A percentile compares a stretch with the other conserved stretches of the same genome.
phyloP scores from a whole-genome alignment of 2,888 invertebrate genomes.

The Tiliacea citrago region DNA sequence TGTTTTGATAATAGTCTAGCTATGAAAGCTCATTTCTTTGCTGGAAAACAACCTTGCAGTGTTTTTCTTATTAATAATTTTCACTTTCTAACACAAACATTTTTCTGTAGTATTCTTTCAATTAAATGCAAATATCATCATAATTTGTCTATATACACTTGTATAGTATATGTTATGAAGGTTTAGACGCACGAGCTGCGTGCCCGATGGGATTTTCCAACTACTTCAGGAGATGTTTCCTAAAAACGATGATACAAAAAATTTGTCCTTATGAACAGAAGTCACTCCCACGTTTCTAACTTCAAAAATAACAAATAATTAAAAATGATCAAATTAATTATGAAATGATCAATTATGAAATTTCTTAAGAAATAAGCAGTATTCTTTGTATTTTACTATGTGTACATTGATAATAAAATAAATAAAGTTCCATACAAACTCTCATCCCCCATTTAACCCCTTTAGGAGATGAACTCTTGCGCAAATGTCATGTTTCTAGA shows the following conservation, averaged over 20 bases:
- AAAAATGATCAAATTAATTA: too few species aligned
- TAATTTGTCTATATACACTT: not conserved
- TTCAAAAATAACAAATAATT: not conserved
- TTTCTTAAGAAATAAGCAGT: too few species aligned
- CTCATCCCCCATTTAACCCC: too few species aligned
- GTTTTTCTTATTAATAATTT: slow-evolving; percentile 4
- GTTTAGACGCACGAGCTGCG: not conserved
- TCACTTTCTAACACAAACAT: not conserved
- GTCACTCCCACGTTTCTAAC: not conserved
- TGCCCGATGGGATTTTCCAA: not conserved
- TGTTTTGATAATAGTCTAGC: slow-evolving; percentile 46
- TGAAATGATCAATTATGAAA: too few species aligned
- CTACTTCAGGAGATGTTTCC: not conserved
- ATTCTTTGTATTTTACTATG: too few species aligned
- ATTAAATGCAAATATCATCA: not conserved
- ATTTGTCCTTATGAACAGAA: not conserved
- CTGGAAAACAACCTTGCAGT: not conserved
- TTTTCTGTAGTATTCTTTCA: not conserved
- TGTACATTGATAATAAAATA: too few species aligned
- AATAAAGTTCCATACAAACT: too few species aligned
- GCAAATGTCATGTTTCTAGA: not conserved
- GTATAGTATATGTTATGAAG: not conserved
- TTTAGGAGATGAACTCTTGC: not conserved
- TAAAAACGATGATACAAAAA: not conserved
- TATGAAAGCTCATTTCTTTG: slow-evolving; percentile 15